These are phyloP conservation scores for Bungarus multicinctus DNA, from an alignment of 2,113 vertebrate species.

Conservation along the genomic window DNA sequence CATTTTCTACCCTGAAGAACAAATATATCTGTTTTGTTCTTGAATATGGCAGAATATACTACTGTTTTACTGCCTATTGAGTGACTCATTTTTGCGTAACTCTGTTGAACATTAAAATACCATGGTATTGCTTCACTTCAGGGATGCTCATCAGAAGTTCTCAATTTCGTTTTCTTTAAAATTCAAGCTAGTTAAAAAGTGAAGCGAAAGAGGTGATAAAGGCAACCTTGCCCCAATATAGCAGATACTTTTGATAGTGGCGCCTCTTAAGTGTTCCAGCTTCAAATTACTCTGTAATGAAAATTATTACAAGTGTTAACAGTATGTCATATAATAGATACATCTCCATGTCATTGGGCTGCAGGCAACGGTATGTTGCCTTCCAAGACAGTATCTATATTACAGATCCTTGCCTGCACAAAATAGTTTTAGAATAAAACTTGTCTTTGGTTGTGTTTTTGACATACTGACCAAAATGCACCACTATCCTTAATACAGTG, in stretches of 20 bases:
- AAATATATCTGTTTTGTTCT: slow-evolving; percentile 18
- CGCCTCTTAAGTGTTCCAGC: neutral
- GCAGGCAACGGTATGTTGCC: neutral
- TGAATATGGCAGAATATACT: neutral
- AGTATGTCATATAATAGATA: neutral
- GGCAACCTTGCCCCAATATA: neutral
- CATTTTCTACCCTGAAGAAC: slow-evolving; percentile 4
- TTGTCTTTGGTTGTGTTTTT: neutral
- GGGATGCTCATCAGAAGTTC: neutral
- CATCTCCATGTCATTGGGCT: neutral
- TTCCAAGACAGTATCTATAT: neutral
- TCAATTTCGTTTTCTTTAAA: slow-evolving; percentile 7
- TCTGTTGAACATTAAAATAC: neutral
- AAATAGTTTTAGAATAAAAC: neutral
- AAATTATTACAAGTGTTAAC: neutral
- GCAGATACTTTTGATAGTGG: neutral
- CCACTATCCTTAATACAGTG: neutral
- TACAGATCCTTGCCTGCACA: neutral
- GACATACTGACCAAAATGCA: neutral
- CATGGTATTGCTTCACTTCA: neutral
- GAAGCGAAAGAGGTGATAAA: neutral
- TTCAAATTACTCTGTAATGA: neutral
- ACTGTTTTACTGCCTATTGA: neutral
- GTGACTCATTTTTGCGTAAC: neutral
- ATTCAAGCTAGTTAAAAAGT: neutral